A percentile compares a stretch with the other conserved stretches of the same genome.
These are phyloP conservation scores for Actinostola sp. DNA, from an alignment of 92 coral and sea anemone genomes.

Conservation along the genomic window DNA sequence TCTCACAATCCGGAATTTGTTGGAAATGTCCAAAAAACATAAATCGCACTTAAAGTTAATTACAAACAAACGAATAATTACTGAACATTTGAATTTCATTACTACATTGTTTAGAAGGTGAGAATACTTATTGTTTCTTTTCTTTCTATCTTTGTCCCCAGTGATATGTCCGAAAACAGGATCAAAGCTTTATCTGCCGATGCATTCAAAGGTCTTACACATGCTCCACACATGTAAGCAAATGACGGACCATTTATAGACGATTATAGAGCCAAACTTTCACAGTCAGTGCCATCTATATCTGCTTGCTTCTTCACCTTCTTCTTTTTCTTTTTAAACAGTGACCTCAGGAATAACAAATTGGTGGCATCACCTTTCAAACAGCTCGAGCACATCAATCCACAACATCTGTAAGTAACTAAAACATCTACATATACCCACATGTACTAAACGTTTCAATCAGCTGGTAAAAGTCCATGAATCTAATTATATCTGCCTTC, in stretches of 20 bases:
- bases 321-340: constrained; percentile 14
- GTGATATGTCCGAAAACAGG: constrained; percentile 60
- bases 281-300: too few relatives aligned
- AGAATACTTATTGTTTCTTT: background rate
- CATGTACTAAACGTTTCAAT: too few relatives aligned
- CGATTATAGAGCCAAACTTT: too few relatives aligned
- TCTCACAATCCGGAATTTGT: too few relatives aligned
- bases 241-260: constrained; percentile 35
- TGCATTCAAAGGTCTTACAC: constrained; percentile 63
- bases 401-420: constrained; percentile 55
- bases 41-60: too few relatives aligned
- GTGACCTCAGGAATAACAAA: constrained; percentile 54
- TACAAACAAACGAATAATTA: too few relatives aligned
- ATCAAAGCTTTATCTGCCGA: constrained; percentile 74
- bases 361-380: constrained; percentile 65
- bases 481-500: too few relatives aligned
- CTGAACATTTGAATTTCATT: too few relatives aligned
- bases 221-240: constrained; percentile 51
- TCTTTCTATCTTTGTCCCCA: background rate
- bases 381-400: constrained; percentile 49
- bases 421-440: background rate
- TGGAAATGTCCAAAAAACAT: too few relatives aligned
- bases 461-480: too few relatives aligned
- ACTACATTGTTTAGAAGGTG: background rate
- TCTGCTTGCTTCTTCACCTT: too few relatives aligned